A percentile compares a stretch with the other conserved stretches of the same genome.
Evolutionary conservation across 2,888 invertebrate genomes (phyloP).

Genomic region (Chorisops tibialis): DNA sequence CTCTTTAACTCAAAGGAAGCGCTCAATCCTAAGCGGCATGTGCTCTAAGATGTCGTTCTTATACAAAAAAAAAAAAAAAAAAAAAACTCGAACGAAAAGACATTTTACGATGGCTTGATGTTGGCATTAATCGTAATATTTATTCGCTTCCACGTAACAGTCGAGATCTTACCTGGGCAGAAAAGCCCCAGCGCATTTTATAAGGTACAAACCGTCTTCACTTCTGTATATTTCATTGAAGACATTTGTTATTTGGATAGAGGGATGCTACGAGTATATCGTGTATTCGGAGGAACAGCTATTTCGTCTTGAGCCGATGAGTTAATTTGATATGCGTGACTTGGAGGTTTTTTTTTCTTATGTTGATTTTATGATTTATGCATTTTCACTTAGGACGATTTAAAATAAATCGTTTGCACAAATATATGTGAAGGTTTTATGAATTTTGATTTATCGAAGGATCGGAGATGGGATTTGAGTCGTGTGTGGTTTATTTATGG

Average conservation of each 20-base stretch:
- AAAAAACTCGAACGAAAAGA: neutral
- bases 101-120: neutral
- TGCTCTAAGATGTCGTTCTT: too few relatives aligned
- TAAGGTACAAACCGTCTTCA: conserved; percentile 4
- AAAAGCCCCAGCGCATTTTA: neutral
- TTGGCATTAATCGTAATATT: conserved; percentile 23
- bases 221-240: conserved; percentile 14
- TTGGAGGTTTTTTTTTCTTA: conserved; percentile 19
- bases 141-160: neutral
- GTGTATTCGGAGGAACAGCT: neutral
- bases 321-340: conserved; percentile 30
- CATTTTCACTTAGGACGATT: neutral
- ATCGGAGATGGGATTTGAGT: too few relatives aligned
- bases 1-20: conserved; percentile 9
- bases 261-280: too few relatives aligned
- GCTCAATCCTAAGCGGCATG: neutral
- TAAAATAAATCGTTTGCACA: neutral
- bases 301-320: conserved; percentile 24
- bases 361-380: conserved; percentile 28
- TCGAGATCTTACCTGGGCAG: too few relatives aligned
- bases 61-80: too few relatives aligned
- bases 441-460: too few relatives aligned
- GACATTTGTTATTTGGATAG: neutral
- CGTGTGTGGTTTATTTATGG: too few relatives aligned
- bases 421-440: neutral